Evolutionary conservation across 37 sponge, comb jelly and placozoan genomes (phyloP).

Genomic region (Trichoplax adhaerens): DNA sequence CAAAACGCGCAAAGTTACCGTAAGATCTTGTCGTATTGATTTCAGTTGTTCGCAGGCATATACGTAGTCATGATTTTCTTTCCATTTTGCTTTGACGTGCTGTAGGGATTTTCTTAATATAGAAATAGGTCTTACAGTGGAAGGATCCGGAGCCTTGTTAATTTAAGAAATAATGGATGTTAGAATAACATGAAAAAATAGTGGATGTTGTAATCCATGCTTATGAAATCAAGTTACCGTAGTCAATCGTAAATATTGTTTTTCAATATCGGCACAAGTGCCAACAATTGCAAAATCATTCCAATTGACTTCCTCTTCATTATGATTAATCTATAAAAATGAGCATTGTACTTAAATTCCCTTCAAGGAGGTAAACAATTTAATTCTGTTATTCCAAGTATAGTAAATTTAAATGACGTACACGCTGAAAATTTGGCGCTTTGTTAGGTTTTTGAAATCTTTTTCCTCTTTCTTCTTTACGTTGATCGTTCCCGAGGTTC

Average conservation of each 20-base stretch:
- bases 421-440: no score
- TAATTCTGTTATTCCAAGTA: no score
- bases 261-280: slow-evolving; percentile 71
- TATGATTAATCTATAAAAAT: background rate
- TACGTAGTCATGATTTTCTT: slow-evolving; percentile 40
- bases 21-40: slow-evolving; percentile 92
- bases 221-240: slow-evolving; percentile 34
- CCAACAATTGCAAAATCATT: slow-evolving; percentile 44
- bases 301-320: slow-evolving; percentile 36
- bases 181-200: background rate
- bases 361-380: no score
- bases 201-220: background rate
- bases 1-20: slow-evolving; percentile 19
- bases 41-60: slow-evolving; percentile 92
- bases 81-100: slow-evolving; percentile 47
- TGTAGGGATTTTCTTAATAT: slow-evolving; percentile 49
- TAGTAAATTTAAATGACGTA: no score
- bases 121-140: slow-evolving; percentile 52
- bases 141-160: slow-evolving; percentile 71
- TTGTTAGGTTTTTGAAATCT: no score
- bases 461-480: no score
- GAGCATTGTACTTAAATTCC: no score
- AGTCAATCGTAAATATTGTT: slow-evolving; percentile 91
- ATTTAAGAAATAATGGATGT: background rate
- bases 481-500: no score